Percentiles rank a stretch among this genome's conserved stretches.
phyloP scores from a whole-genome alignment of 2,113 vertebrate species.

The Pterocles orientalis region DNA sequence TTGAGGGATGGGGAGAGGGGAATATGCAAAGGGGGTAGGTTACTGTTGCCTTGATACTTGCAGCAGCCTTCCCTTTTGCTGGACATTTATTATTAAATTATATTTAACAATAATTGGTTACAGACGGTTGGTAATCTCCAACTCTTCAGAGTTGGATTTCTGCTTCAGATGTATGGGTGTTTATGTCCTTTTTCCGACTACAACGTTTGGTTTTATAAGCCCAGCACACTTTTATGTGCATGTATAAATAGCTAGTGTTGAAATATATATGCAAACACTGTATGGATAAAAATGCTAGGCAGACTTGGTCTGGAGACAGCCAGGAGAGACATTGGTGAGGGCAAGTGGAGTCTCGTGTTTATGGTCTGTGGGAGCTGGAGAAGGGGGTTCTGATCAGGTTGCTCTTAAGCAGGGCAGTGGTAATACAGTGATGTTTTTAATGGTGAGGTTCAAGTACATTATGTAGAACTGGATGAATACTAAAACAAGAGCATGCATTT shows the following conservation, averaged over 20 bases:
- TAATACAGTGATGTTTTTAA: neutral
- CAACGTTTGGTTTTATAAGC: neutral
- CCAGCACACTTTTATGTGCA: neutral
- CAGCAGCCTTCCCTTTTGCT: neutral
- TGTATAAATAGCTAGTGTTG: neutral
- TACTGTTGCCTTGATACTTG: neutral
- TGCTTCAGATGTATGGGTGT: neutral
- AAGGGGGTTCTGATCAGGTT: neutral
- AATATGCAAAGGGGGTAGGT: neutral
- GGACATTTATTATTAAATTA: too few species aligned
- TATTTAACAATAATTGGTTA: constrained; percentile 1
- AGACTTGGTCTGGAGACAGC: neutral
- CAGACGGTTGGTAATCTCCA: neutral
- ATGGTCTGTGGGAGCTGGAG: neutral
- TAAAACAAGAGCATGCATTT: neutral
- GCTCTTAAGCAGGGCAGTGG: neutral
- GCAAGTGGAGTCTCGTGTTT: neutral
- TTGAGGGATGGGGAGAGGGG: neutral
- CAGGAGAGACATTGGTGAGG: neutral
- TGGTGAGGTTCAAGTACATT: neutral
- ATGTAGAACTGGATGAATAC: rapidly evolving
- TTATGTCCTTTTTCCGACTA: neutral
- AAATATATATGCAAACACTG: neutral
- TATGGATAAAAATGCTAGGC: neutral
- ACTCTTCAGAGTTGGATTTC: neutral